These are phyloP conservation scores for Spinibarbus caldwelli DNA, from an alignment of 2,797 vertebrate genomes.

Conservation along the genomic window DNA sequence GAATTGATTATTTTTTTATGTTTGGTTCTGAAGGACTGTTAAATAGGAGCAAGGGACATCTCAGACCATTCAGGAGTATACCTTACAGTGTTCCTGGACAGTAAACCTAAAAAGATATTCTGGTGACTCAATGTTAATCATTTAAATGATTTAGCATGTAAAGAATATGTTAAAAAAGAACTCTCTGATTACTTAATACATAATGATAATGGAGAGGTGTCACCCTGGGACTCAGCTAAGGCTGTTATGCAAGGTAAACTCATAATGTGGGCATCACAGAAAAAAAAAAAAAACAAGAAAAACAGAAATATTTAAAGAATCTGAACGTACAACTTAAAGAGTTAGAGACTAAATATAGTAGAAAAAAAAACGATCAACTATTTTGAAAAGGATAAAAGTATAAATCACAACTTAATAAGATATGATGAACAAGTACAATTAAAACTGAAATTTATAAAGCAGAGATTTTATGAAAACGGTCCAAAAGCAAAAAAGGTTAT, in stretches of 20 bases:
- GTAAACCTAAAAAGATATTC: too few relatives aligned
- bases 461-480: neutral
- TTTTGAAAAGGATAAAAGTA: too few relatives aligned
- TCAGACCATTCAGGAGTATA: neutral
- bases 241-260: neutral
- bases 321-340: neutral
- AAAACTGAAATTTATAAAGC: neutral
- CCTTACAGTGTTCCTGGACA: neutral
- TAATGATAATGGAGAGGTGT: neutral
- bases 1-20: neutral
- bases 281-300: neutral
- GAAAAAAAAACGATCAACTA: neutral
- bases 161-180: too few relatives aligned
- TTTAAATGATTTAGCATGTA: too few relatives aligned
- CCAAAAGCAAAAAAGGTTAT: neutral
- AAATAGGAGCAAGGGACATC: neutral
- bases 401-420: neutral
- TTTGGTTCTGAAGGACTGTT: neutral
- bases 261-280: neutral
- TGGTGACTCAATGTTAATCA: too few relatives aligned
- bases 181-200: too few relatives aligned
- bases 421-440: neutral
- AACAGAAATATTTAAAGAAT: neutral
- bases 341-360: neutral
- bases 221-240: neutral